Percentiles rank a stretch among this genome's conserved stretches.
These are phyloP conservation scores for Drosophila punjabiensis DNA, from an alignment of 1,140 invertebrate genomes.

Conservation along the genomic window DNA sequence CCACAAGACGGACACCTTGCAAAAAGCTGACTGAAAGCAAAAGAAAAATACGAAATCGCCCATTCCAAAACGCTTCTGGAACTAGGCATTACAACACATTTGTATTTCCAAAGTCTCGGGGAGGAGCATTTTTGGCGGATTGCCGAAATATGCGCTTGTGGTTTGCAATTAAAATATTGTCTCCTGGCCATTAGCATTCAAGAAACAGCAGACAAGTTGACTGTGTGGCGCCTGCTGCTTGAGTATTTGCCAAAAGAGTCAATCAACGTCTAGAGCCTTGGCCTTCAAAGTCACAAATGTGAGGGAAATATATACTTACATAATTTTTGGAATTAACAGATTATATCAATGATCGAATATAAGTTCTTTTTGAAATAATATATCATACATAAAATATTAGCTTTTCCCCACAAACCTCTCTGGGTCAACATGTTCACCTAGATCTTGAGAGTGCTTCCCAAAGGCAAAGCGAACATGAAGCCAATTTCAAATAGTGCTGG, in stretches of 20 bases:
- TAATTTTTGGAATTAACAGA: background rate
- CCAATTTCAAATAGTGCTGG: constrained; percentile 43
- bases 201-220: constrained; percentile 15
- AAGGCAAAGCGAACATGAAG: constrained; percentile 22
- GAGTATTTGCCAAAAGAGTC: constrained; percentile 21
- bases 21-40: constrained; percentile 32
- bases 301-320: constrained; percentile 14
- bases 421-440: constrained; percentile 41
- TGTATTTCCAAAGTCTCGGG: constrained; percentile 5
- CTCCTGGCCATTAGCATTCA: constrained; percentile 37
- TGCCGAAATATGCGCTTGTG: constrained; percentile 9
- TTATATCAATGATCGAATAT: background rate
- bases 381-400: background rate
- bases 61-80: constrained; percentile 38
- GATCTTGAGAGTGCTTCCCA: constrained; percentile 35
- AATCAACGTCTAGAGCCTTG: constrained; percentile 18
- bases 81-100: constrained; percentile 22
- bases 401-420: background rate
- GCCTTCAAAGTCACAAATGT: constrained; percentile 22
- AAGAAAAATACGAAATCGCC: constrained; percentile 9
- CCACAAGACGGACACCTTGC: constrained; percentile 47
- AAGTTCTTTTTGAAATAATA: background rate
- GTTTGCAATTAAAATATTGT: constrained; percentile 33
- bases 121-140: background rate
- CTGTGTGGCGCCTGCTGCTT: constrained; percentile 29